phyloP scores from a whole-genome alignment of 1,140 invertebrate species.

The Drosophila obscura region DNA sequence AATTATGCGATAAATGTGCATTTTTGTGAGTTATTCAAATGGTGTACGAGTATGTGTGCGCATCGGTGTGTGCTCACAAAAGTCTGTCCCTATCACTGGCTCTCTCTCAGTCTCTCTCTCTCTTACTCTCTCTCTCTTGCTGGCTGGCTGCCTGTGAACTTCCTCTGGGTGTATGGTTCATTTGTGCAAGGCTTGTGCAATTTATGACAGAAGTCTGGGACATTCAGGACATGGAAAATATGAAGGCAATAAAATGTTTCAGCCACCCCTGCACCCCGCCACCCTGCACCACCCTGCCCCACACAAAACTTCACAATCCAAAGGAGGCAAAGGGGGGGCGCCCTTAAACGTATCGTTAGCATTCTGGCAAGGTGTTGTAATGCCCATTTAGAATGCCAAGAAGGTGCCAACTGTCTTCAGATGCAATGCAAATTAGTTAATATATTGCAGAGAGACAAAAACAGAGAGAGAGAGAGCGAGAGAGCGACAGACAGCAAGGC shows the following conservation, averaged over 20 bases:
- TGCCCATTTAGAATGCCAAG: conserved; percentile 35
- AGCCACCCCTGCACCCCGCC: background rate
- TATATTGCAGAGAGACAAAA: background rate
- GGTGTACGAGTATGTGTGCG: conserved; percentile 32
- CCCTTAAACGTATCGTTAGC: conserved; percentile 12
- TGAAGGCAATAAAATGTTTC: conserved; percentile 53
- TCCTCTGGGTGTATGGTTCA: conserved; percentile 30
- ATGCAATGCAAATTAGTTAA: conserved; percentile 39
- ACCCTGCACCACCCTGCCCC: too few relatives aligned
- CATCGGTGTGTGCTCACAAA: conserved; percentile 25
- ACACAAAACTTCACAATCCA: conserved; percentile 12
- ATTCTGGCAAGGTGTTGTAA: conserved; percentile 30
- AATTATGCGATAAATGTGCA: conserved; percentile 68
- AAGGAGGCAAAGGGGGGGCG: background rate
- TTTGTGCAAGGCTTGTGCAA: conserved; percentile 48
- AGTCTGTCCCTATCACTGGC: conserved; percentile 2
- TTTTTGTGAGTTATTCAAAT: conserved; percentile 66
- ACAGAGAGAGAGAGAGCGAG: background rate
- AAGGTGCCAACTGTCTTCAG: conserved; percentile 36
- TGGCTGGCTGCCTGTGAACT: background rate
- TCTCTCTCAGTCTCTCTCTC: background rate
- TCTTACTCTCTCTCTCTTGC: background rate
- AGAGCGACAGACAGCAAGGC: background rate
- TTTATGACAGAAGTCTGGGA: conserved; percentile 55
- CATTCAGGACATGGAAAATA: conserved; percentile 52